These are phyloP conservation scores for Sander vitreus DNA, from an alignment of 2,113 vertebrate species.

Conservation along the genomic window DNA sequence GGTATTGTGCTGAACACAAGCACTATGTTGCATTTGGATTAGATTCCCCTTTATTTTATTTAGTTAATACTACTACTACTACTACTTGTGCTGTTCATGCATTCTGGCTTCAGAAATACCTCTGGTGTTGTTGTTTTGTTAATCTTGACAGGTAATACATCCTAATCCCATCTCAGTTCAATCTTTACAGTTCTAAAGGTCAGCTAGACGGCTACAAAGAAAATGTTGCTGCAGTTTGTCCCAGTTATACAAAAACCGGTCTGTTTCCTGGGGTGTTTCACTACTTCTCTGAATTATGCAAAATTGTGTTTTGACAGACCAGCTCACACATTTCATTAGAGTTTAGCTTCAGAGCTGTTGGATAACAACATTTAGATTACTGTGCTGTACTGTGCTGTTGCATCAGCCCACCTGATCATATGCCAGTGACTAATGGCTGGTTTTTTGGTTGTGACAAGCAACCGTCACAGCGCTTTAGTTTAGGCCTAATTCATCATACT, in stretches of 20 bases:
- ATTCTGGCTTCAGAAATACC: not conserved
- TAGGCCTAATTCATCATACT: not conserved
- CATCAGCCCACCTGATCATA: not conserved
- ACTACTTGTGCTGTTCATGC: slow-evolving; percentile 13
- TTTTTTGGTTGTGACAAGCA: not conserved
- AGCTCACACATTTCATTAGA: slow-evolving; percentile 26
- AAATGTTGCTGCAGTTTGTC: not conserved
- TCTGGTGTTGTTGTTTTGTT: not conserved
- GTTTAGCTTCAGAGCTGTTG: slow-evolving; percentile 35
- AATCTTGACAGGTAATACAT: not conserved
- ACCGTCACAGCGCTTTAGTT: not conserved
- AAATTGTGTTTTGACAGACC: slow-evolving; percentile 57
- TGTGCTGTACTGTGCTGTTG: not conserved
- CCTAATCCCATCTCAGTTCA: not conserved
- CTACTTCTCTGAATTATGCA: slow-evolving; percentile 6
- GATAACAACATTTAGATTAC: slow-evolving; percentile 10
- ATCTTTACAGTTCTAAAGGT: not conserved
- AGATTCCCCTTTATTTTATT: slow-evolving; percentile 24
- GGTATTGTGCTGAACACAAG: slow-evolving; percentile 31
- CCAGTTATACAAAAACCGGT: slow-evolving; percentile 29
- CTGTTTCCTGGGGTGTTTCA: slow-evolving; percentile 27
- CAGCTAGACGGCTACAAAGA: not conserved
- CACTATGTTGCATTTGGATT: slow-evolving; percentile 30
- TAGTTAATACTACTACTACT: too few relatives aligned
- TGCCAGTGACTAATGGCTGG: not conserved